phyloP scores from a whole-genome alignment of 1,140 invertebrate species.

The Magallana gigas region DNA sequence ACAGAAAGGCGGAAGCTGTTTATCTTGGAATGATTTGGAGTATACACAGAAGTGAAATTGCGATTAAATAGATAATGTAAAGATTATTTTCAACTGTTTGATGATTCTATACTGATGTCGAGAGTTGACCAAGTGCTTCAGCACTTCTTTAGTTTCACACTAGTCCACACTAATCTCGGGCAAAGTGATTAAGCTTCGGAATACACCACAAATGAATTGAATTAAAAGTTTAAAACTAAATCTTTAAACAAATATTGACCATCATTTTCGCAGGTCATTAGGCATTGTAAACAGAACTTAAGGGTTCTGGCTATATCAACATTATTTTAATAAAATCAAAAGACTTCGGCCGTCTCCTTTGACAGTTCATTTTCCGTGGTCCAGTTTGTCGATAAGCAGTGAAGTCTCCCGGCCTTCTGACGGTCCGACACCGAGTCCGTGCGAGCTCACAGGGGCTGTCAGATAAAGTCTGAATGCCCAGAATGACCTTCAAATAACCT shows the following conservation, averaged over 20 bases:
- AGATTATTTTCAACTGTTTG: too few species aligned
- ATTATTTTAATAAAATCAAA: slow-evolving; percentile 16
- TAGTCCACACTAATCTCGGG: neutral
- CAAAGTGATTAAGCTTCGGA: neutral
- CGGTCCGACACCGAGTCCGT: neutral
- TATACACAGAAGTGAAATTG: too few species aligned
- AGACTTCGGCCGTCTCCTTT: neutral
- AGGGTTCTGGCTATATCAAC: neutral
- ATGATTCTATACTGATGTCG: too few species aligned
- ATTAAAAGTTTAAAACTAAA: neutral
- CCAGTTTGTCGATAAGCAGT: neutral
- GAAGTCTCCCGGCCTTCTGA: neutral
- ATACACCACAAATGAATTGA: neutral
- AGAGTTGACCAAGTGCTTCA: too few species aligned
- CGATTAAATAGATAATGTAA: too few species aligned
- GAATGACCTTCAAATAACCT: slow-evolving; percentile 15
- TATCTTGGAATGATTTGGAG: too few species aligned
- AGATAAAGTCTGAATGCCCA: neutral
- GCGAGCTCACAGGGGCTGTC: neutral
- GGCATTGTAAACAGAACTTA: slow-evolving; percentile 4
- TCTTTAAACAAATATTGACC: slow-evolving; percentile 36
- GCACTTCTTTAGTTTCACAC: neutral
- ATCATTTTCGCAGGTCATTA: neutral
- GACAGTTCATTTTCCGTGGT: neutral
- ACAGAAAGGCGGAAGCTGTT: too few species aligned